Percentiles rank a stretch among this genome's conserved stretches.
Conservation (phyloP, 1,140 invertebrate genomes). For the Radopholus similis region DNA sequence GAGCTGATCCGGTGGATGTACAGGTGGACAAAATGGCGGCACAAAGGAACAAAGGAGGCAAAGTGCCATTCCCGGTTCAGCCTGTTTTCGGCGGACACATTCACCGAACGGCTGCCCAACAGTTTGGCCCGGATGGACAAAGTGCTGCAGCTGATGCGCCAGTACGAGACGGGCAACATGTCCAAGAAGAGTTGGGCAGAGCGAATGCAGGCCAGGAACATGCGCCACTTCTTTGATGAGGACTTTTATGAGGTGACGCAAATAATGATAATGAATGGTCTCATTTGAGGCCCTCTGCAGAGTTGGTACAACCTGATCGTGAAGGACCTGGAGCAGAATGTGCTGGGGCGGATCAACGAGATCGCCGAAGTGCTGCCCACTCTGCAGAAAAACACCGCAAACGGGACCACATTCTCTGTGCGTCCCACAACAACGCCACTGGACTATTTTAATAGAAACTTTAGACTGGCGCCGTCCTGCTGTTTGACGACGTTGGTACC, state of each 20-base stretch:
- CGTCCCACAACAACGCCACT: background rate
- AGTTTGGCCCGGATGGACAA: conserved; percentile 47
- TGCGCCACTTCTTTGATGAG: conserved; percentile 56
- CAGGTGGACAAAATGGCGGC: background rate
- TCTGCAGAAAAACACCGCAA: conserved; percentile 16
- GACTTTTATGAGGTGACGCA: conserved; percentile 52
- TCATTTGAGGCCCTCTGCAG: conserved; percentile 22
- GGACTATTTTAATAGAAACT: conserved; percentile 6
- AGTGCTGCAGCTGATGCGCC: conserved; percentile 46
- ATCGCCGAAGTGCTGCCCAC: conserved; percentile 42
- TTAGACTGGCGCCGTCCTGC: conserved; percentile 49
- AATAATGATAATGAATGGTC: background rate
- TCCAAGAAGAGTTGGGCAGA: conserved; percentile 54
- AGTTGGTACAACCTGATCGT: conserved; percentile 51
- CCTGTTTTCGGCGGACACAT: conserved; percentile 44
- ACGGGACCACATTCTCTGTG: conserved; percentile 30
- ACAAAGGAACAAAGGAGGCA: conserved; percentile 19
- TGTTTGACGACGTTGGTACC: conserved; percentile 41
- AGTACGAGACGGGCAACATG: conserved; percentile 50
- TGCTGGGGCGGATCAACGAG: conserved; percentile 48
- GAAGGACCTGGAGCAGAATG: conserved; percentile 49
- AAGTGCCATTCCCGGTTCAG: too few species aligned
- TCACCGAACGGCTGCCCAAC: conserved; percentile 29
- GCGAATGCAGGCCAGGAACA: conserved; percentile 57
- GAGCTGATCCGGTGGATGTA: conserved; percentile 12